Evolutionary conservation across 2,888 invertebrate genomes (phyloP).

Genomic region (Caenorhabditis wallacei): DNA sequence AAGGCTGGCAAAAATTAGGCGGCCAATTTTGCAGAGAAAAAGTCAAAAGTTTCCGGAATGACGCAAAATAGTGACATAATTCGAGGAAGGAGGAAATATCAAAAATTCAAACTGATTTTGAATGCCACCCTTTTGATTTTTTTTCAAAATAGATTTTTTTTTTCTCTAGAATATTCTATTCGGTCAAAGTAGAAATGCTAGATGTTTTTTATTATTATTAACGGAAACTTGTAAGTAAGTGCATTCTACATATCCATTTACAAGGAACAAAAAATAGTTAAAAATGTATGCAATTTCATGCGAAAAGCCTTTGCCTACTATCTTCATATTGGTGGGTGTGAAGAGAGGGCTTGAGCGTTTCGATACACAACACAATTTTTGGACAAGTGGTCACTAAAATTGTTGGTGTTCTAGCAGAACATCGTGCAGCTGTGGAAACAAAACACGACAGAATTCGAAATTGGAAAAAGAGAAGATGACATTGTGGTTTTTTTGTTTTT

Average conservation of each 20-base stretch:
- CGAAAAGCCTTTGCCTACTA: slow-evolving; percentile 27
- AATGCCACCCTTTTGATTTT: slow-evolving; percentile 11
- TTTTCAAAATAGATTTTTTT: not conserved
- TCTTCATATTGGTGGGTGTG: slow-evolving; percentile 23
- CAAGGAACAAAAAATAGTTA: slow-evolving; percentile 27
- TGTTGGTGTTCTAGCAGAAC: slow-evolving; percentile 26
- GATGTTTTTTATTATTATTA: not conserved
- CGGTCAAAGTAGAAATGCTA: not conserved
- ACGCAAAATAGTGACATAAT: slow-evolving; percentile 52
- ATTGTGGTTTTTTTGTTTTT: slow-evolving; percentile 5
- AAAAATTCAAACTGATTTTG: slow-evolving; percentile 9
- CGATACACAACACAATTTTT: slow-evolving; percentile 14
- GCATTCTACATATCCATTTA: not conserved
- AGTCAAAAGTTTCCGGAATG: slow-evolving; percentile 53
- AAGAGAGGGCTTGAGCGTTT: slow-evolving; percentile 11
- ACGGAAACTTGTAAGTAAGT: not conserved
- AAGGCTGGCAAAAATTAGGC: slow-evolving; percentile 39
- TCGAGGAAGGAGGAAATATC: slow-evolving; percentile 16
- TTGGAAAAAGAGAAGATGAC: slow-evolving; percentile 9
- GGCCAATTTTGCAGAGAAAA: slow-evolving; percentile 50
- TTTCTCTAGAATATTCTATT: not conserved
- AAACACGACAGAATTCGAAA: slow-evolving; percentile 13
- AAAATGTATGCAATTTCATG: slow-evolving; percentile 43
- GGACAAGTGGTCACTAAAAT: slow-evolving; percentile 30
- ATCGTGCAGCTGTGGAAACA: slow-evolving; percentile 9